phyloP scores from a whole-genome alignment of 2,888 invertebrate species.

The Dryocosmus kuriphilus region DNA sequence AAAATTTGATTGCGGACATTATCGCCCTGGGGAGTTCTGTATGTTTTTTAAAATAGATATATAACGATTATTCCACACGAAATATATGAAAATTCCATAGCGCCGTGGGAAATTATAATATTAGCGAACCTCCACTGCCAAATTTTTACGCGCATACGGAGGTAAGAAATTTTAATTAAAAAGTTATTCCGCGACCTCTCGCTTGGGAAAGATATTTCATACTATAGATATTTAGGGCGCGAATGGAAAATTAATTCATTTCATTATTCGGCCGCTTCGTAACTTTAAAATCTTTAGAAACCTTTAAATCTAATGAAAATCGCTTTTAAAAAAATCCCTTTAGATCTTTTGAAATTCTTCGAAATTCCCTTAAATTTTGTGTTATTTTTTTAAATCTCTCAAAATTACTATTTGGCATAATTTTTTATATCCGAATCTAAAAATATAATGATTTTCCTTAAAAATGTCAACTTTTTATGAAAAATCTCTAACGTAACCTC shows the following conservation, averaged over 20 bases:
- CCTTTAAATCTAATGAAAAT: too few species aligned
- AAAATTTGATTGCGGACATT: background rate
- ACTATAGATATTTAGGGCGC: background rate
- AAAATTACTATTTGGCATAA: too few species aligned
- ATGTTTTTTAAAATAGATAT: background rate
- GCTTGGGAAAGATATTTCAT: constrained; percentile 10
- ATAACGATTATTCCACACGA: background rate
- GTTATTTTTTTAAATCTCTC: too few species aligned
- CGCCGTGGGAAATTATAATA: constrained; percentile 66
- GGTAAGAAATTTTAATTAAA: constrained; percentile 62
- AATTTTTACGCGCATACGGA: constrained; percentile 17
- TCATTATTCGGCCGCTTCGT: background rate
- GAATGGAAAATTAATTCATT: background rate
- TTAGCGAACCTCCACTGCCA: constrained; percentile 49
- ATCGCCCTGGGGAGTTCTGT: background rate
- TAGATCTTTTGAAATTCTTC: too few species aligned
- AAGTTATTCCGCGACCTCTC: constrained; percentile 39
- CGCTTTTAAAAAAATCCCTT: too few species aligned
- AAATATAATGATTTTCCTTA: too few species aligned
- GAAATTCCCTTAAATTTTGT: too few species aligned
- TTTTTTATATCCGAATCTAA: too few species aligned
- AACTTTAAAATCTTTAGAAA: too few species aligned
- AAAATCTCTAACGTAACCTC: too few species aligned
- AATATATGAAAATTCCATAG: constrained; percentile 32
- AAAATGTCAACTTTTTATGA: too few species aligned